Evolutionary conservation across 92 coral and sea anemone genomes (phyloP).

Genomic region (Virgularia gustaviana): DNA sequence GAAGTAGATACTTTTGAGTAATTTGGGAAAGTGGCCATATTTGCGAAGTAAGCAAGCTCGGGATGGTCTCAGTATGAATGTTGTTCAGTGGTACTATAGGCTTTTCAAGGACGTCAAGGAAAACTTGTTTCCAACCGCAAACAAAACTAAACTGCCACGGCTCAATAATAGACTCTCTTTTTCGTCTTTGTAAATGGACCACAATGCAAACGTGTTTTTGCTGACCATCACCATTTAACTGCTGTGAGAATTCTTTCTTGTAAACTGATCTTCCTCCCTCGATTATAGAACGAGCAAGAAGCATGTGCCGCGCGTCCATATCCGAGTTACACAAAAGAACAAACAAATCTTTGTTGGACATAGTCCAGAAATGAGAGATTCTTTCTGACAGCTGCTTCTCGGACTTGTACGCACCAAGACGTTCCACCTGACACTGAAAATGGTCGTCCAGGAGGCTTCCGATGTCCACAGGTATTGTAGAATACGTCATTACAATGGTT

Average conservation of each 20-base stretch:
- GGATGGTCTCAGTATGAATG: conserved; percentile 22
- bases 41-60: conserved; percentile 7
- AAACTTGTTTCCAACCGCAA: conserved; percentile 42
- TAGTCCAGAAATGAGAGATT: conserved; percentile 70
- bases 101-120: conserved; percentile 26
- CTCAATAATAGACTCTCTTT: conserved; percentile 21
- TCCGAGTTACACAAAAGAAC: conserved; percentile 86
- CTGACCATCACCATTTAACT: not conserved
- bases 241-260: conserved; percentile 13
- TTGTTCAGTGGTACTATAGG: conserved; percentile 21
- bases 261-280: conserved; percentile 69
- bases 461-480: conserved; percentile 71
- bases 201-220: conserved; percentile 83
- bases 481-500: conserved; percentile 80
- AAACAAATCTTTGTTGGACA: conserved; percentile 55
- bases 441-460: conserved; percentile 58
- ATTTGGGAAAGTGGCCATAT: conserved; percentile 36
- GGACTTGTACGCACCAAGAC: conserved; percentile 86
- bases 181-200: conserved; percentile 75
- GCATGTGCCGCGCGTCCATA: conserved; percentile 83
- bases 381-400: conserved; percentile 81
- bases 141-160: conserved; percentile 36
- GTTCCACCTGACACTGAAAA: conserved; percentile 66
- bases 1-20: conserved; percentile 27
- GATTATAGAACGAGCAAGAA: conserved; percentile 78